phyloP scores from a whole-genome alignment of 2,888 invertebrate genomes.

The Drosophila nr. perissopoda region DNA sequence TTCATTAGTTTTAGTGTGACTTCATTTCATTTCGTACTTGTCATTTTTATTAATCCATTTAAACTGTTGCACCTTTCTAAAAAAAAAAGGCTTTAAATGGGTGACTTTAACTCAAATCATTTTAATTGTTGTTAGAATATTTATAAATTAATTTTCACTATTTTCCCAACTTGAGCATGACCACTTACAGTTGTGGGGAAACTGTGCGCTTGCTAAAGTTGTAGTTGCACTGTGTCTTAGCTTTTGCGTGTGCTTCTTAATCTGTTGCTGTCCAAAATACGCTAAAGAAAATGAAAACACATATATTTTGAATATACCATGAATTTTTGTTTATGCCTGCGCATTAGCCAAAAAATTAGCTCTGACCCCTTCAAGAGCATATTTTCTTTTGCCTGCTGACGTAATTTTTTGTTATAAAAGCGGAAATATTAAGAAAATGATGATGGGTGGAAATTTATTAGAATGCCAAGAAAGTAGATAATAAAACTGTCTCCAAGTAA shows the following conservation, averaged over 20 bases:
- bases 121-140: constrained; percentile 5
- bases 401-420: constrained; percentile 41
- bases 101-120: constrained; percentile 33
- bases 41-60: constrained; percentile 41
- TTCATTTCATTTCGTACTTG: constrained; percentile 30
- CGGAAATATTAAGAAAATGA: constrained; percentile 19
- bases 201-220: constrained; percentile 38
- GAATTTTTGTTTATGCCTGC: constrained; percentile 15
- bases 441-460: constrained; percentile 28
- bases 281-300: neutral
- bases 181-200: constrained; percentile 11
- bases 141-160: constrained; percentile 9
- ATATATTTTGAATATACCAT: constrained; percentile 19
- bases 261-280: constrained; percentile 13
- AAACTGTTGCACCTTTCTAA: constrained; percentile 24
- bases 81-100: constrained; percentile 55
- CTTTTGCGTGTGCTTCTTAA: neutral
- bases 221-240: constrained; percentile 5
- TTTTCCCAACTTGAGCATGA: neutral
- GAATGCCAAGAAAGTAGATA: constrained; percentile 12
- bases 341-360: constrained; percentile 20
- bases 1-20: constrained; percentile 26
- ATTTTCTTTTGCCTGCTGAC: constrained; percentile 44
- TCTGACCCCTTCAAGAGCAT: constrained; percentile 38
- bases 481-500: constrained; percentile 20